Percentiles rank a stretch among this genome's conserved stretches.
Conservation (phyloP, 2,797 vertebrate species). For the Falco columbarius region DNA sequence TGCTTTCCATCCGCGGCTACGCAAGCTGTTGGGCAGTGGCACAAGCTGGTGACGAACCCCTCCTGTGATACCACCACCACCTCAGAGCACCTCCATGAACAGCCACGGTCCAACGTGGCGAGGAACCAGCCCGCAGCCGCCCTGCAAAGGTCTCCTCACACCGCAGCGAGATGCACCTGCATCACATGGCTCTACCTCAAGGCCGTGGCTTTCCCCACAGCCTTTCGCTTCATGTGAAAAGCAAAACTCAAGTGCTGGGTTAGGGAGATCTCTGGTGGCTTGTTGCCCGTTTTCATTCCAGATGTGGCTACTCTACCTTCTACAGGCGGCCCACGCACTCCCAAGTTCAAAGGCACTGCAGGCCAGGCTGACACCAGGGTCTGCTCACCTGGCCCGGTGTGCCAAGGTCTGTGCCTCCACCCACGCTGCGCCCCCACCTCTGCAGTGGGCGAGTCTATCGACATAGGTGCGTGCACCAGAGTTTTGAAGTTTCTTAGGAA, state of each 20-base stretch:
- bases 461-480: accelerated
- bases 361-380: no score
- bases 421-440: background rate
- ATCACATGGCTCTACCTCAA: background rate
- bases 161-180: background rate
- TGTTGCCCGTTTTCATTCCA: background rate
- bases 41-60: background rate
- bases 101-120: accelerated
- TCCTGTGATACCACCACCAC: background rate
- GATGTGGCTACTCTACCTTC: background rate
- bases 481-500: background rate
- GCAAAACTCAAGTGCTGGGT: accelerated
- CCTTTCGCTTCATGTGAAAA: background rate
- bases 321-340: accelerated
- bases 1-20: background rate
- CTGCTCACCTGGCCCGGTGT: no score
- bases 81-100: background rate
- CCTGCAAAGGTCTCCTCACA: background rate
- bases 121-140: background rate
- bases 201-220: background rate
- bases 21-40: accelerated
- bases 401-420: background rate
- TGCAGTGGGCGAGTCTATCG: accelerated
- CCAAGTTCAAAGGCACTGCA: background rate
- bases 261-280: background rate